phyloP scores from a whole-genome alignment of 2,797 vertebrate genomes.

The Spinus pinus region DNA sequence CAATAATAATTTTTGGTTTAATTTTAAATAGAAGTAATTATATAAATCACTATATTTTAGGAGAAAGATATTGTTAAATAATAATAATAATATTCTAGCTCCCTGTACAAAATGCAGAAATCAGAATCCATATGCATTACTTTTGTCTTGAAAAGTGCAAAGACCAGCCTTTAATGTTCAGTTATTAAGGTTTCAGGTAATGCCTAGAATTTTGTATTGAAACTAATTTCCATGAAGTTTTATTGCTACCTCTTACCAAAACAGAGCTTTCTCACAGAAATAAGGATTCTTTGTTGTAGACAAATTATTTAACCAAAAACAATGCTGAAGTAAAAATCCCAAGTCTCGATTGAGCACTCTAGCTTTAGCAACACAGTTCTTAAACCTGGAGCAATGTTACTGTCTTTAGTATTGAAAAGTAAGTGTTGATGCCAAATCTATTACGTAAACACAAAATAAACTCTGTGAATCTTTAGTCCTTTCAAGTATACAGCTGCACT shows the following conservation, averaged over 20 bases:
- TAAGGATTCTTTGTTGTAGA: background rate
- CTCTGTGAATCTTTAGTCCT: background rate
- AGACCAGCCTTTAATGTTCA: background rate
- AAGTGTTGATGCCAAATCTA: background rate
- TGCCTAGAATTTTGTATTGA: background rate
- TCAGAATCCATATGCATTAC: background rate
- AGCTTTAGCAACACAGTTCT: background rate
- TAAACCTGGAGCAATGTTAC: background rate
- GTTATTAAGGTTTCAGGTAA: background rate
- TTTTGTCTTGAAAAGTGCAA: background rate
- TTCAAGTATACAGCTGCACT: background rate
- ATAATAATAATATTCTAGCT: background rate
- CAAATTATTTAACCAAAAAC: background rate
- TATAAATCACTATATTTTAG: background rate
- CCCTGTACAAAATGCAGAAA: background rate
- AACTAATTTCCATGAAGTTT: background rate
- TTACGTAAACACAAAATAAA: background rate
- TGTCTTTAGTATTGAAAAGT: background rate
- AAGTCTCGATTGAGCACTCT: accelerated
- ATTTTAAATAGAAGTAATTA: background rate
- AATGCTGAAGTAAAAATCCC: background rate
- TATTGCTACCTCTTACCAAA: background rate
- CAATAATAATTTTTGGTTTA: background rate
- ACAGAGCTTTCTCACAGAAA: accelerated
- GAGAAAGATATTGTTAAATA: background rate